Percentiles rank a stretch among this genome's conserved stretches.
These are phyloP conservation scores for Encarsia formosa DNA, from an alignment of 2,888 invertebrate genomes.

Conservation along the genomic window DNA sequence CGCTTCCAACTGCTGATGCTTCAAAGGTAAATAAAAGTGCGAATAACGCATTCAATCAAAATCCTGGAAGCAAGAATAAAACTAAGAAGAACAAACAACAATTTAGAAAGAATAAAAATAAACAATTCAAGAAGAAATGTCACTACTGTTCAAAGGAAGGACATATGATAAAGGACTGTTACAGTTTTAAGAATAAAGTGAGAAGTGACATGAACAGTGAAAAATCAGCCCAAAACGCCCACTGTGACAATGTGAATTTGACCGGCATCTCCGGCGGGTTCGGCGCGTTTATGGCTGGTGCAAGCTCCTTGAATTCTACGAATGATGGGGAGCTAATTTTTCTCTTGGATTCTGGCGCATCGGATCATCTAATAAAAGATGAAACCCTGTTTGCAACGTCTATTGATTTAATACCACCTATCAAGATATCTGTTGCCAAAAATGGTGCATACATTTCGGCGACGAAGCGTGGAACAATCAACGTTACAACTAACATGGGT, in stretches of 20 bases:
- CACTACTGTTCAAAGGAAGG: not conserved
- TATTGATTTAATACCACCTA: not conserved
- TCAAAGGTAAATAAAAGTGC: not conserved
- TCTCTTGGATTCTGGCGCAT: conserved; percentile 5
- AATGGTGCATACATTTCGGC: conserved; percentile 33
- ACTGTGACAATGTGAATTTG: not conserved
- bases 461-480: conserved; percentile 34
- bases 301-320: not conserved
- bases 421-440: not conserved
- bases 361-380: conserved; percentile 2
- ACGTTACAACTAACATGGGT: conserved; percentile 33
- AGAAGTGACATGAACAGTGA: not conserved
- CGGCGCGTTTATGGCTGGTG: not conserved
- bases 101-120: not conserved
- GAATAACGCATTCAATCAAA: too few species aligned
- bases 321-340: not conserved
- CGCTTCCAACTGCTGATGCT: not conserved
- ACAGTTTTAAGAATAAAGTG: not conserved
- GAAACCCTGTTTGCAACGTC: conserved; percentile 2
- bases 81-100: not conserved
- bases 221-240: not conserved
- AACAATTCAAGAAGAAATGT: not conserved
- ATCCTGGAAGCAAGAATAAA: too few species aligned
- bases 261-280: too few species aligned
- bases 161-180: not conserved